Evolutionary conservation across 2,888 invertebrate genomes (phyloP), one percentile per base, ranked within the genome.

Genomic region (Asteroscopus sphinx): DNA sequence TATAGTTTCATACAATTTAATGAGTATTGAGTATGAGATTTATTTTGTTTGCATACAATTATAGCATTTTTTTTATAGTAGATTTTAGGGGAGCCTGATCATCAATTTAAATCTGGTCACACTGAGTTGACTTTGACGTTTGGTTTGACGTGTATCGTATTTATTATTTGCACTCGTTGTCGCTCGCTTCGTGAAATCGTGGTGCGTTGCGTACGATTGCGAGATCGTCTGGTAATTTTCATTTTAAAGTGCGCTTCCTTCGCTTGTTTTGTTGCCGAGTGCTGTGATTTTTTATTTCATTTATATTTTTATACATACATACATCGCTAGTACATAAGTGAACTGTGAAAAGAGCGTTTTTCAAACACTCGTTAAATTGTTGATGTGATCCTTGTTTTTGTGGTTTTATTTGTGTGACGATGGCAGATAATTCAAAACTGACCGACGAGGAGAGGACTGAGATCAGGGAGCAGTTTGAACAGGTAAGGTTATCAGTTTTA

Each of bases 391-490:
- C 76, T 82, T 84, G 84, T 88, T 90, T 86, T 86, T 89, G 89
- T 91, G 90, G 83, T 81, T 82, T 70, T 80, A 86, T 79, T 77
- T 81, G 80, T 81, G 88, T 82, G 83, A 90, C 84, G 72, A 94
- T 94, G 94, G 91, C 94, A 87, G 93, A 94, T 84, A 93, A 94
- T 87, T 90, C 94, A 73, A 95, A 95, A 89, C 89, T 96, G 83
- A 95, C 95, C 60, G 94, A 95, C 57, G 97, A 97, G 83, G 97
- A 97, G 92, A 95, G 95, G 79, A 92, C 95, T 65, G 97, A 97
- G 92, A 96, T 97, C 81, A 95, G 95, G 82, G 97, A 97, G 91
- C 96, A 97, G 86, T 97, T 97, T 86, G 95, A 95, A 78, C 95
- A 96, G 94, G 97, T 97, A 95, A 69, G 72, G 75, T 95, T 44